phyloP scores from a whole-genome alignment of 64 coral and sea anemone genomes.

The Dendronephthya gigantea region DNA sequence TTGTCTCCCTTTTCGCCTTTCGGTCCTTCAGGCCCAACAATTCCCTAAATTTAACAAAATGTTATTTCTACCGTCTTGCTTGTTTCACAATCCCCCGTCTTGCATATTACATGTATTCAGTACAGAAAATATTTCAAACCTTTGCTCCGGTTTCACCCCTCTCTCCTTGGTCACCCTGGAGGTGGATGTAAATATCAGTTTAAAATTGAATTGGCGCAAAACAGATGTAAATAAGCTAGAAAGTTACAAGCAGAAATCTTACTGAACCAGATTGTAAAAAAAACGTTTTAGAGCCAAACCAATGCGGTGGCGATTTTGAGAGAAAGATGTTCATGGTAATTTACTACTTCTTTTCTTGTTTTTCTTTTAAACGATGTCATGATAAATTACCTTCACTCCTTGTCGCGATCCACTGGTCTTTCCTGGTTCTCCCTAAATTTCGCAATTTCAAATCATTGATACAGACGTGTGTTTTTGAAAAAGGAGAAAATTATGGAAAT shows the following conservation, averaged over 20 bases:
- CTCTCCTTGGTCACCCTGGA: background rate
- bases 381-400: background rate
- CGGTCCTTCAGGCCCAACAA: slow-evolving; percentile 9
- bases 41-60: slow-evolving; percentile 29
- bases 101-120: no score
- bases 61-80: no score
- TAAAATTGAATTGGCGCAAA: no score
- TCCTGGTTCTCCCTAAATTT: background rate
- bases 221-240: no score
- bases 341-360: no score
- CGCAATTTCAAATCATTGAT: background rate
- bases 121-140: background rate
- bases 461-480: background rate
- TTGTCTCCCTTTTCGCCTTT: slow-evolving; percentile 32
- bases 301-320: no score
- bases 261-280: no score
- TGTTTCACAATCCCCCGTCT: no score
- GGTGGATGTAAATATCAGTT: no score
- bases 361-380: background rate
- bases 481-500: background rate
- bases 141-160: background rate
- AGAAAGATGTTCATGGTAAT: no score
- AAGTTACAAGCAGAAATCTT: no score
- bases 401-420: background rate
- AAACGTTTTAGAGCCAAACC: no score